Conservation (phyloP, 2,113 vertebrate genomes). For the Gavialis gangeticus region DNA sequence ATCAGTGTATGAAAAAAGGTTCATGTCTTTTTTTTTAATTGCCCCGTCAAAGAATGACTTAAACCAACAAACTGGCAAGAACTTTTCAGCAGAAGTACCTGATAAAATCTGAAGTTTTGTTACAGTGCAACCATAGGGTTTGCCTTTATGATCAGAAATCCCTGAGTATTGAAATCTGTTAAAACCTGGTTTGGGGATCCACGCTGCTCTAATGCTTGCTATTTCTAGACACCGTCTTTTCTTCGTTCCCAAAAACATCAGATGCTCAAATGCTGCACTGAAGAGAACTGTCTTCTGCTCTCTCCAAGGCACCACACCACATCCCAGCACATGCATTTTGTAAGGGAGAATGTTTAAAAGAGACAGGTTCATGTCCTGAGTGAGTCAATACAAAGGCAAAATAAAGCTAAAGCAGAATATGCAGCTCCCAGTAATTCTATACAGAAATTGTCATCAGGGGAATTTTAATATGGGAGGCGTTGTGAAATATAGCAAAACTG, state of each 20-base stretch:
- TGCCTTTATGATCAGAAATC: neutral
- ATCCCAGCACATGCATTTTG: neutral
- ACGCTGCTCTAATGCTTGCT: neutral
- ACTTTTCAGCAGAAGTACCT: rapidly evolving
- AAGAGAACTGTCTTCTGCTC: neutral
- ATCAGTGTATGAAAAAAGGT: neutral
- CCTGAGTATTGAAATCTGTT: neutral
- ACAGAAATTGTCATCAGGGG: neutral
- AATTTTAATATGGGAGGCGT: neutral
- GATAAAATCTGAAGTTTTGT: neutral
- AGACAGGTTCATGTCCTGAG: neutral
- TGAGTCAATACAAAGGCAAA: neutral
- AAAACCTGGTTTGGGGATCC: neutral
- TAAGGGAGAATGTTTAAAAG: neutral
- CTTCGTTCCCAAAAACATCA: neutral
- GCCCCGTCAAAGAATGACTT: neutral
- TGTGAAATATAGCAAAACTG: neutral
- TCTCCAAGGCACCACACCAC: neutral
- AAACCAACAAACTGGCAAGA: neutral
- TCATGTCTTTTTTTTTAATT: neutral
- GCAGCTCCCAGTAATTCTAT: neutral
- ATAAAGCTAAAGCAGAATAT: neutral
- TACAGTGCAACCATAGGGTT: neutral
- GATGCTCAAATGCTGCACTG: neutral
- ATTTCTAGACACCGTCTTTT: neutral